These are phyloP conservation scores for Merops nubicus DNA, from an alignment of 2,113 vertebrate species.

Conservation along the genomic window DNA sequence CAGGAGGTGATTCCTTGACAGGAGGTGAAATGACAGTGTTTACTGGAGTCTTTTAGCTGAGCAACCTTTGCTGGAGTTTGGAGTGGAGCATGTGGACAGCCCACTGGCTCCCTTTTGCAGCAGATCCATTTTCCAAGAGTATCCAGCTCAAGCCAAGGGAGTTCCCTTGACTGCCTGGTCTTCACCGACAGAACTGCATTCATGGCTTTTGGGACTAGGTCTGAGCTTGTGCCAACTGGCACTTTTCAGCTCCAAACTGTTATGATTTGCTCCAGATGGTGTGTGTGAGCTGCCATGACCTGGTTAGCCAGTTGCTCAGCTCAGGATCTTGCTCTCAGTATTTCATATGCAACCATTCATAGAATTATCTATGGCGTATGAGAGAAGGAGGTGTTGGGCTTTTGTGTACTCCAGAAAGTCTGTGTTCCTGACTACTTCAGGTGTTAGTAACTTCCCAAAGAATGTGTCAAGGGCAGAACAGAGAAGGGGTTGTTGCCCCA, in stretches of 20 bases:
- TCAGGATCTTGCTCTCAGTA: background rate
- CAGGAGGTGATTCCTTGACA: background rate
- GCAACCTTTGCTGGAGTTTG: background rate
- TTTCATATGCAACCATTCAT: background rate
- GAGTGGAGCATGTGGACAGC: background rate
- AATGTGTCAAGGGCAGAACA: background rate
- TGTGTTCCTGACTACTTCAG: background rate
- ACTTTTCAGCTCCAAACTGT: background rate
- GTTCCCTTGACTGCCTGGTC: background rate
- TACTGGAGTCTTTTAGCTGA: background rate
- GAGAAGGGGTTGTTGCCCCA: background rate
- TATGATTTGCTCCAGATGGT: constrained; percentile 46
- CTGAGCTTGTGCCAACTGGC: constrained; percentile 14
- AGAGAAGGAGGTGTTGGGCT: background rate
- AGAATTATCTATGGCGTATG: background rate
- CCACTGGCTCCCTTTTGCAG: background rate
- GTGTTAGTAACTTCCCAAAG: background rate
- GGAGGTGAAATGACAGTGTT: background rate
- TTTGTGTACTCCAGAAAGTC: background rate
- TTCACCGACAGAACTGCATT: background rate
- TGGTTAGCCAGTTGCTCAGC: background rate
- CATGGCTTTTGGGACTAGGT: background rate
- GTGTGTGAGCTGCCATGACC: constrained; percentile 17
- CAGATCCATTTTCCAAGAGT: background rate
- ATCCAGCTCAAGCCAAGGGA: background rate